Conservation (phyloP, 1,140 invertebrate genomes). For the Drosophila obscura region DNA sequence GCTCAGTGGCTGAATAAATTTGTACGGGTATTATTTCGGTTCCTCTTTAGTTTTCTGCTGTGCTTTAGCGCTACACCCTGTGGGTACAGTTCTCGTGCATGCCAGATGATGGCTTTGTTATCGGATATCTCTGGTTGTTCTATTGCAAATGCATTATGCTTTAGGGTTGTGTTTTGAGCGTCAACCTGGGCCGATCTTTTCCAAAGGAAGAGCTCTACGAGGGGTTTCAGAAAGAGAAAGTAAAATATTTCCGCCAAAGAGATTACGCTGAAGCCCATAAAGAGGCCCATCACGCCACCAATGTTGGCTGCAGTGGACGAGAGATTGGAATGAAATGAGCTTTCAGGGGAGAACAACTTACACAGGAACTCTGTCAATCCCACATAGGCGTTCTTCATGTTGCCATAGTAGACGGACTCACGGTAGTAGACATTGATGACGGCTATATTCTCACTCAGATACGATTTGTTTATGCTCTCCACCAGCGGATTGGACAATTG, state of each 20-base stretch:
- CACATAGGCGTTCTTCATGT: conserved; percentile 89
- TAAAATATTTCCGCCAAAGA: conserved; percentile 90
- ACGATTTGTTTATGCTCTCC: conserved; percentile 57
- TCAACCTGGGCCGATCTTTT: conserved; percentile 19
- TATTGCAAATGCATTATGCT: conserved; percentile 4
- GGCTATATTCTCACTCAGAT: conserved; percentile 86
- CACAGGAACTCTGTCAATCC: conserved; percentile 91
- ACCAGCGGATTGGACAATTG: conserved; percentile 51
- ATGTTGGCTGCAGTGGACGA: conserved; percentile 87
- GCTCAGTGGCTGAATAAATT: conserved; percentile 14
- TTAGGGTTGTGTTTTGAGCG: neutral
- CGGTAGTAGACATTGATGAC: conserved; percentile 90
- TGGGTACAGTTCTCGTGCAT: conserved; percentile 58
- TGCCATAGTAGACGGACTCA: conserved; percentile 88
- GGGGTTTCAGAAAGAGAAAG: conserved; percentile 86
- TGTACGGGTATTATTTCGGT: no score
- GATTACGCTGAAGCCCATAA: conserved; percentile 92
- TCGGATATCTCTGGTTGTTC: neutral
- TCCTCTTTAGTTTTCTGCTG: neutral
- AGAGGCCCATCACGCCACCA: conserved; percentile 91
- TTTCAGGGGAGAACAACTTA: conserved; percentile 63
- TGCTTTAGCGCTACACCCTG: conserved; percentile 33
- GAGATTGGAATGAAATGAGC: neutral
- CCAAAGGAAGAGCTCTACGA: conserved; percentile 61
- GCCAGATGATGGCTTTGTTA: conserved; percentile 36